These are phyloP conservation scores for Ricordea florida DNA, from an alignment of 92 coral and sea anemone species.

Conservation along the genomic window DNA sequence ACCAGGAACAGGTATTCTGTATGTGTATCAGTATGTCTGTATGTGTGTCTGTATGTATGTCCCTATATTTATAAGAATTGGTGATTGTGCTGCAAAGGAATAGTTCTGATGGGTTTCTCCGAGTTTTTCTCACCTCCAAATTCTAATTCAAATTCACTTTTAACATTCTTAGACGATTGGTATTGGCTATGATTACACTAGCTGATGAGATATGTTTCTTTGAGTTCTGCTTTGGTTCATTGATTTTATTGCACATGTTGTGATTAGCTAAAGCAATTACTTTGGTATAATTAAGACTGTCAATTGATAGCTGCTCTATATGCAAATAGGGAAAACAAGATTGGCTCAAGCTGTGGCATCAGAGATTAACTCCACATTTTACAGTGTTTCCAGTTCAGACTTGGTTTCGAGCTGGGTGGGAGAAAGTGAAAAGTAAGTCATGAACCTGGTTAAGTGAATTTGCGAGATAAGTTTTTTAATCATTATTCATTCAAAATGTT, in stretches of 20 bases:
- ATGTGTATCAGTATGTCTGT: background rate
- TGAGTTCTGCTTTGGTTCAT: no score
- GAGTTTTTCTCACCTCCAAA: no score
- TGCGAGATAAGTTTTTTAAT: background rate
- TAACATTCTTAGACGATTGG: no score
- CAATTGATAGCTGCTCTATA: background rate
- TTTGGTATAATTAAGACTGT: background rate
- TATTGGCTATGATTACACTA: no score
- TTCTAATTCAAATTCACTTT: no score
- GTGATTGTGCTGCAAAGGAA: no score
- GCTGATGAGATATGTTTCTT: no score
- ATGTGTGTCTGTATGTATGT: background rate
- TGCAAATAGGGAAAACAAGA: slow-evolving; percentile 31
- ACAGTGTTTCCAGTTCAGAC: slow-evolving; percentile 97
- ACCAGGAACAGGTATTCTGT: slow-evolving; percentile 88
- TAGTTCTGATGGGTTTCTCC: no score
- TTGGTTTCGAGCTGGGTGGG: slow-evolving; percentile 99
- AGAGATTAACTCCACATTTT: slow-evolving; percentile 89
- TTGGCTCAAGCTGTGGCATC: slow-evolving; percentile 88
- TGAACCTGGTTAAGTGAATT: background rate
- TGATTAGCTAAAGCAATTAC: background rate
- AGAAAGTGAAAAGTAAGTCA: slow-evolving; percentile 94
- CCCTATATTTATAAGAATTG: no score
- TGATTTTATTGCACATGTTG: no score
- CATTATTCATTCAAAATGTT: no score